Evolutionary conservation across 2,797 vertebrate genomes (phyloP).

Genomic region (Myotis planiceps): DNA sequence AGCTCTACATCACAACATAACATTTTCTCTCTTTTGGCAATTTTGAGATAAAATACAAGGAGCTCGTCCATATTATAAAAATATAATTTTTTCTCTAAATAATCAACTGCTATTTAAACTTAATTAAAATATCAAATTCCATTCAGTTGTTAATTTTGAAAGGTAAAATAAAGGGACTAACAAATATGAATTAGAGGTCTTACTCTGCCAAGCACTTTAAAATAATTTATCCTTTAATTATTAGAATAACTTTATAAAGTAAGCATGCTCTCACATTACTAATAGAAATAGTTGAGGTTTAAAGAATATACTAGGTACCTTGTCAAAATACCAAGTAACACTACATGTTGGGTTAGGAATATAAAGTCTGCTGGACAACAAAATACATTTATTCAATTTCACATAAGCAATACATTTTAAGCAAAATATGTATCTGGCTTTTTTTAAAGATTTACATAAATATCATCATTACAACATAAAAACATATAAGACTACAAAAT

Average conservation of each 20-base stretch:
- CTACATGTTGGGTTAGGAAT: neutral
- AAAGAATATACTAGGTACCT: neutral
- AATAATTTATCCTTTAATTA: neutral
- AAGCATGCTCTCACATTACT: neutral
- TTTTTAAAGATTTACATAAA: neutral
- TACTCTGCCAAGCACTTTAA: neutral
- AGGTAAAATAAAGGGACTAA: neutral
- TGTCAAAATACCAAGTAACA: neutral
- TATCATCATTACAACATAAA: neutral
- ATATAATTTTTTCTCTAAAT: neutral
- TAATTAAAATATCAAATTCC: neutral
- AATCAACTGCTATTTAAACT: neutral
- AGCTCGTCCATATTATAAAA: neutral
- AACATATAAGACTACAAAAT: neutral
- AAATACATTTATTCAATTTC: neutral
- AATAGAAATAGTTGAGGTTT: neutral
- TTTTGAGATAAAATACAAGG: neutral
- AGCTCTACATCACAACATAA: neutral
- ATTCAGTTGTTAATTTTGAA: neutral
- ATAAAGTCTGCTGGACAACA: neutral
- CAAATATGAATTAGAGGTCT: neutral
- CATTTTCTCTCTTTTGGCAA: neutral
- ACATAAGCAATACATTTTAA: neutral
- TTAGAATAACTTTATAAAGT: neutral
- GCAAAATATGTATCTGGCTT: neutral